Conservation (phyloP, 2,888 invertebrate genomes). For the Steinernema scapterisci region DNA sequence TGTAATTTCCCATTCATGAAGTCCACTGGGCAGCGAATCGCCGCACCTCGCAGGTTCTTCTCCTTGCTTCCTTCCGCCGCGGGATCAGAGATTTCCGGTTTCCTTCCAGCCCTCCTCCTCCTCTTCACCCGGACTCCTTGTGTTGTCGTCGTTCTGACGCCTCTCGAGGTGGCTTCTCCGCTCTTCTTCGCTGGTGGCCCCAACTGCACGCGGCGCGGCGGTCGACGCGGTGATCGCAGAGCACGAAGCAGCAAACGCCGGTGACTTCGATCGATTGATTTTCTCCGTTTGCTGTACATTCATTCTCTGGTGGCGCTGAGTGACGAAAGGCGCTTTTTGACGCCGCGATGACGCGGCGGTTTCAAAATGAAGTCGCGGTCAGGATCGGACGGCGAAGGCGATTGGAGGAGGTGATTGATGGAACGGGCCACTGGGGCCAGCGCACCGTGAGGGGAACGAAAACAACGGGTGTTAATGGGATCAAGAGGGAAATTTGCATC, state of each 20-base stretch:
- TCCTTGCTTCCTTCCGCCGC: no score
- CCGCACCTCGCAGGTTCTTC: not conserved
- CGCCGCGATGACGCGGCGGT: constrained; percentile 8
- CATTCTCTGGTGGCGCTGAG: not conserved
- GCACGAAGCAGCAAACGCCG: no score
- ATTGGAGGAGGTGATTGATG: not conserved
- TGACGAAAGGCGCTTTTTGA: constrained; percentile 8
- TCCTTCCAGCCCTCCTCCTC: not conserved
- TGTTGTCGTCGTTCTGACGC: not conserved
- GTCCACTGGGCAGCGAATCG: not conserved
- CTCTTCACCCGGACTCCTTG: not conserved
- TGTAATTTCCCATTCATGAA: constrained; percentile 64
- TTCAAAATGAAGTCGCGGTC: not conserved
- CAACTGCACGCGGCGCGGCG: not conserved
- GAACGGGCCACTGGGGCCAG: not conserved
- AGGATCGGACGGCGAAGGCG: not conserved
- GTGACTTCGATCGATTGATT: constrained; percentile 18
- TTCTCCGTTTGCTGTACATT: not conserved
- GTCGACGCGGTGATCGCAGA: not conserved
- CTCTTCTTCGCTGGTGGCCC: constrained; percentile 23
- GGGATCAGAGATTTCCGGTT: no score
- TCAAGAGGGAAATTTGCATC: no score
- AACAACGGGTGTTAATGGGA: not conserved
- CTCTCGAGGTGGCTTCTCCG: not conserved
- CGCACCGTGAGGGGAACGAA: not conserved